A percentile compares a stretch with the other conserved stretches of the same genome.
These are phyloP conservation scores for Quadroppia sp. DNA, from an alignment of 2,888 invertebrate species.

Conservation along the genomic window DNA sequence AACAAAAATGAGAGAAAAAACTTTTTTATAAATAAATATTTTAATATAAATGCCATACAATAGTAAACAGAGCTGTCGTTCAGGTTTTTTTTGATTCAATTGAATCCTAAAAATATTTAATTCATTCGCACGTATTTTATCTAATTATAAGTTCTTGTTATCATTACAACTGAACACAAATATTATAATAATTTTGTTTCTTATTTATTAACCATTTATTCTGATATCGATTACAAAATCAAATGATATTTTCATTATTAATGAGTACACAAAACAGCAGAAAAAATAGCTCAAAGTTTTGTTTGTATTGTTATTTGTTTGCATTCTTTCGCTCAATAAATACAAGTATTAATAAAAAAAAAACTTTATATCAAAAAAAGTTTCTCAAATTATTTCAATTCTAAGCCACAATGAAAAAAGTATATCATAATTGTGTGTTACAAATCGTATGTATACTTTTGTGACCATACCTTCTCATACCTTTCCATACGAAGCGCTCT, in stretches of 20 bases:
- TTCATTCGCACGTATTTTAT: conserved; percentile 27
- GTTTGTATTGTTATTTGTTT: too few relatives aligned
- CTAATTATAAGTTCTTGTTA: conserved; percentile 18
- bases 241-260: too few relatives aligned
- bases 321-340: too few relatives aligned
- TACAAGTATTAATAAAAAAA: too few relatives aligned
- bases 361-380: too few relatives aligned
- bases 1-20: background rate
- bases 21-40: background rate
- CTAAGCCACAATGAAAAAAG: too few relatives aligned
- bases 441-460: background rate
- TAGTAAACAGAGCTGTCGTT: background rate
- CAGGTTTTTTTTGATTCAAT: background rate
- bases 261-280: too few relatives aligned
- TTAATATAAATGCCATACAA: background rate
- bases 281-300: too few relatives aligned
- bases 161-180: background rate
- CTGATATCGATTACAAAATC: background rate
- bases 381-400: too few relatives aligned
- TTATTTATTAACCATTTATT: background rate
- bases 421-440: background rate
- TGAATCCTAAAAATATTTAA: background rate
- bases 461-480: too few relatives aligned
- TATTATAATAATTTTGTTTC: background rate
- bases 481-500: background rate